Evolutionary conservation across 1,140 invertebrate genomes (phyloP).

Genomic region (Microplitis demolitor): DNA sequence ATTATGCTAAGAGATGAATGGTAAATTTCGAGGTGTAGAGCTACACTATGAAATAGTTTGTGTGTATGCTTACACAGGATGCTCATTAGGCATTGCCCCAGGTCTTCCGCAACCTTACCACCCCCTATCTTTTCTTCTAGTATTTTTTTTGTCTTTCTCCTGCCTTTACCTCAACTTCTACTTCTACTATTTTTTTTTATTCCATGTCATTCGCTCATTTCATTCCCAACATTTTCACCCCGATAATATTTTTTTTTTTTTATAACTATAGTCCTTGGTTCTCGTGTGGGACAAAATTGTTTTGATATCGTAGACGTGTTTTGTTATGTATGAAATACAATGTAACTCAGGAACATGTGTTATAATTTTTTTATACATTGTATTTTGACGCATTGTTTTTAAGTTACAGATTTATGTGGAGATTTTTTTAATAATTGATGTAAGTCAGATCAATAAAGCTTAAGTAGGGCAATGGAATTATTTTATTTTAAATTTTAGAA

Average conservation of each 20-base stretch:
- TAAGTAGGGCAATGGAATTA: too few relatives aligned
- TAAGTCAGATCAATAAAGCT: too few relatives aligned
- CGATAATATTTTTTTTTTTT: not conserved
- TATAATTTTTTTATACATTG: too few relatives aligned
- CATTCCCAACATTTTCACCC: not conserved
- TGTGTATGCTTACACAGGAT: constrained; percentile 3
- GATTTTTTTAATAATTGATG: too few relatives aligned
- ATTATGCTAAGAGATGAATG: too few relatives aligned
- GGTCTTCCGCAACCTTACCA: not conserved
- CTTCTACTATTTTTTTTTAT: not conserved
- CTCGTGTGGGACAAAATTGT: not conserved
- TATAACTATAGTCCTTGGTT: not conserved
- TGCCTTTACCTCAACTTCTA: not conserved
- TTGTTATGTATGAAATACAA: too few relatives aligned
- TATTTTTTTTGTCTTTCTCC: not conserved
- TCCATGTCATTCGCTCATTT: not conserved
- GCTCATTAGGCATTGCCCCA: constrained; percentile 13
- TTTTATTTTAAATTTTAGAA: too few relatives aligned
- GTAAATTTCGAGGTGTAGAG: not conserved
- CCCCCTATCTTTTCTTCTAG: not conserved
- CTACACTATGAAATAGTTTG: too few relatives aligned
- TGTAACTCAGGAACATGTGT: too few relatives aligned
- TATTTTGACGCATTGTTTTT: too few relatives aligned
- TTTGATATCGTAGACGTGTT: not conserved
- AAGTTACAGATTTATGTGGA: too few relatives aligned